phyloP scores from a whole-genome alignment of 2,797 vertebrate genomes.

The Dermochelys coriacea region DNA sequence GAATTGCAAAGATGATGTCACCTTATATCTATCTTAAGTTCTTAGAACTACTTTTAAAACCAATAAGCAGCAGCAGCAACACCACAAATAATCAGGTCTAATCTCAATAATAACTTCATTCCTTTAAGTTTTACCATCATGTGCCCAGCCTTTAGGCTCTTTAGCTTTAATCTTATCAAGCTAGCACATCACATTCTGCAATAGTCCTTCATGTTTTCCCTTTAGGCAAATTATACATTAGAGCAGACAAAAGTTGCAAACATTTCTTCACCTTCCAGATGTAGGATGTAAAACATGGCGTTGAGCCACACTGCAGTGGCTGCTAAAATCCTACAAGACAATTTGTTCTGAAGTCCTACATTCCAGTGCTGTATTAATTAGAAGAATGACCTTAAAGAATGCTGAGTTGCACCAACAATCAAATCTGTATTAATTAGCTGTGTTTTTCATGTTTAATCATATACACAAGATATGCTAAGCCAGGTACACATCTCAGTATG shows the following conservation, averaged over 20 bases:
- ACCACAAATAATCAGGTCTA: constrained; percentile 81
- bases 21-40: constrained; percentile 66
- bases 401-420: not conserved
- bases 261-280: constrained; percentile 59
- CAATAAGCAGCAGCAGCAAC: constrained; percentile 72
- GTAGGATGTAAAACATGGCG: constrained; percentile 29
- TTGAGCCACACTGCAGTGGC: constrained; percentile 54
- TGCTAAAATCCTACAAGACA: constrained; percentile 12
- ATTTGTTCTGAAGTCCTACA: constrained; percentile 28
- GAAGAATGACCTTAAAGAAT: constrained; percentile 16
- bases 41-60: constrained; percentile 63
- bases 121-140: constrained; percentile 80
- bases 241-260: not conserved
- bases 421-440: not conserved
- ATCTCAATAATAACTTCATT: constrained; percentile 79
- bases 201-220: constrained; percentile 58
- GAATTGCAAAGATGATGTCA: constrained; percentile 74
- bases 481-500: not conserved
- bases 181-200: constrained; percentile 82
- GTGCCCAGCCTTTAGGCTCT: constrained; percentile 81
- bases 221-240: constrained; percentile 26
- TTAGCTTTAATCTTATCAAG: constrained; percentile 90
- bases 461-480: not conserved
- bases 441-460: not conserved
- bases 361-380: not conserved